A percentile compares a stretch with the other conserved stretches of the same genome.
Evolutionary conservation across 2,888 invertebrate genomes (phyloP).

Genomic region (Stegana nigrithorax): DNA sequence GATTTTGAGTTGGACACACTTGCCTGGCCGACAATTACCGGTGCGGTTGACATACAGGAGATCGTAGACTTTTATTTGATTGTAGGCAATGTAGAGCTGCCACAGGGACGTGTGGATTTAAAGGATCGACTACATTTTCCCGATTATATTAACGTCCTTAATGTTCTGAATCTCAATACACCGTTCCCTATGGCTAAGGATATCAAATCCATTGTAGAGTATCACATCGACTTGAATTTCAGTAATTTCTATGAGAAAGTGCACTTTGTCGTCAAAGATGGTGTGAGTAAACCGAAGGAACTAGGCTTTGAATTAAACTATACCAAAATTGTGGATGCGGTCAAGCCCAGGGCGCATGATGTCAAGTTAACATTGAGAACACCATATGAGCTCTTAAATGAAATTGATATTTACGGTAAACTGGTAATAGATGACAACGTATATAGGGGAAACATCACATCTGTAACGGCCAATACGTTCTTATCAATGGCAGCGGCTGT

Average conservation of each 20-base stretch:
- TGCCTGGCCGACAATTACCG: conserved; percentile 72
- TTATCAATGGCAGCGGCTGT: conserved; percentile 71
- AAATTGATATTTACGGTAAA: conserved; percentile 68
- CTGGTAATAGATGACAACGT: conserved; percentile 70
- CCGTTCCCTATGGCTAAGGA: conserved; percentile 70
- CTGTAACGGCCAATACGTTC: conserved; percentile 70
- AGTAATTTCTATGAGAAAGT: conserved; percentile 69
- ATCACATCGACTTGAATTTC: conserved; percentile 68
- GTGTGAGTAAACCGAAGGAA: conserved; percentile 42
- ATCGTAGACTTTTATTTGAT: conserved; percentile 70
- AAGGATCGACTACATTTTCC: conserved; percentile 72
- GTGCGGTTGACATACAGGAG: conserved; percentile 72
- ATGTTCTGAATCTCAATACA: conserved; percentile 72
- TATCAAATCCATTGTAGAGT: conserved; percentile 70
- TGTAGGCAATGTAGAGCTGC: conserved; percentile 70
- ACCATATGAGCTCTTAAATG: conserved; percentile 70
- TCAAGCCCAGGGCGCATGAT: conserved; percentile 68
- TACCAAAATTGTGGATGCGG: conserved; percentile 65
- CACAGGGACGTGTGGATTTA: conserved; percentile 71
- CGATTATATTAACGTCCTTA: conserved; percentile 70
- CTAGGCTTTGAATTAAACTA: conserved; percentile 71
- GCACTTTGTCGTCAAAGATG: conserved; percentile 69
- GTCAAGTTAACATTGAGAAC: conserved; percentile 71
- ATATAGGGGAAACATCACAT: conserved; percentile 70
- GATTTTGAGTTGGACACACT: conserved; percentile 72